phyloP scores from a whole-genome alignment of 1,140 invertebrate genomes.

The Megalopta genalis region DNA sequence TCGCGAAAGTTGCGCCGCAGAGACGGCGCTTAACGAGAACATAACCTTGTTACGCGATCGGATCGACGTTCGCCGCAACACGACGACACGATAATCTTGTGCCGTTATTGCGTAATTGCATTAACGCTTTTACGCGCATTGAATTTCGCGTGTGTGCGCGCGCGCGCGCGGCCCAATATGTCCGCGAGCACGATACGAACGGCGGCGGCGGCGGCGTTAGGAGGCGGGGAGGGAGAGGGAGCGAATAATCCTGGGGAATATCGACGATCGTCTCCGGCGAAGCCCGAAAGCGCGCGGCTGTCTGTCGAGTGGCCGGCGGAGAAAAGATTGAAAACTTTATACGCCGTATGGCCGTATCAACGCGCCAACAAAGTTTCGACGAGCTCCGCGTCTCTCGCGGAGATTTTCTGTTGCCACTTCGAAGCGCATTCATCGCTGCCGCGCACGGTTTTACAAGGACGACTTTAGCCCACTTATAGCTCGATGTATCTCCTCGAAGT shows the following conservation, averaged over 20 bases:
- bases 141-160: slow-evolving; percentile 12
- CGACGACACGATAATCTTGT: slow-evolving; percentile 48
- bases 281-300: no score
- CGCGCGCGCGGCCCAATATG: background rate
- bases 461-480: no score
- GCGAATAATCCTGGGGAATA: background rate
- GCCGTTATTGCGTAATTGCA: slow-evolving; percentile 41
- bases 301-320: no score
- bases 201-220: no score
- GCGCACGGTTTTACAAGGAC: no score
- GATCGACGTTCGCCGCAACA: slow-evolving; percentile 43
- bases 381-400: no score
- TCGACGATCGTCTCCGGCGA: background rate
- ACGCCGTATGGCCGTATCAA: no score
- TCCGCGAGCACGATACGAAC: background rate
- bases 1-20: slow-evolving; percentile 36
- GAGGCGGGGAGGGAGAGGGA: no score
- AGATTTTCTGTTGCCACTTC: no score
- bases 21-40: slow-evolving; percentile 43
- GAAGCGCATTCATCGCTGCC: no score
- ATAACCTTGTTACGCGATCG: slow-evolving; percentile 43
- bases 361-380: no score
- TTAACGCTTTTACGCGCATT: slow-evolving; percentile 38
- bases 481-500: no score
- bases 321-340: background rate